Evolutionary conservation across 2,888 invertebrate genomes (phyloP), one percentile per base, ranked within the genome.

Genomic region (Ariolimax columbianus): DNA sequence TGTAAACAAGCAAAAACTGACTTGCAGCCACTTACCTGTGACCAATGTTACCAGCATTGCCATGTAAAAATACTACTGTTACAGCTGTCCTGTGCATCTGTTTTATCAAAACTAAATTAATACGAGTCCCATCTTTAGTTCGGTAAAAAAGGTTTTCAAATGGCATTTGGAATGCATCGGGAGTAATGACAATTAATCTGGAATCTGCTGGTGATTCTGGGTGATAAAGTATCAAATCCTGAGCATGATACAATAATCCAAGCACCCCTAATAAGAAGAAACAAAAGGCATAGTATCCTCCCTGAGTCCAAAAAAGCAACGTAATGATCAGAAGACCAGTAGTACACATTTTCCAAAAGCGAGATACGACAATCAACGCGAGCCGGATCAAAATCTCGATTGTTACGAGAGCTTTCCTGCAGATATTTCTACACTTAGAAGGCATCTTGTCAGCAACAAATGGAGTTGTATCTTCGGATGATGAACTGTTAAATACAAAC

Each of bases 11-110:
- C n/a, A n/a, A n/a, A n/a, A n/a, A n/a, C n/a, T n/a, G n/a, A n/a
- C n/a, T n/a, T n/a, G n/a, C n/a, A n/a, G n/a, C 3, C 33, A 19
- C 68, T 30, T 85, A 93, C 93, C 94, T 96, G 93, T 98, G 98
- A 0, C 98, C 98, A 96, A 98, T 97, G 93, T 98, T 99, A 26
- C 98, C 98, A 82, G 98, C 98, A 96, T 98, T 99, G 11, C 98
- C 98, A 95, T 99, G 98, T 89, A 98, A 96, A 94, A 97, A 98
- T 80, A 98, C 95, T 92, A 98, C 95, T 19, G 98, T 98, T 0
- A 97, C 97, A 82, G 96, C 96, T 73, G 88, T 89, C 30, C 86
- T 83, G 30, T 90, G 89, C 47, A 90, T 86, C 86, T 94, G 94
- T 88, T 94, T 94, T 38, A 95, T 92, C n/a, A 95, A 89, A 78